Evolutionary conservation across 2,888 invertebrate species (phyloP), one percentile per base, ranked within the genome.

Genomic region (Taenaris catops): DNA sequence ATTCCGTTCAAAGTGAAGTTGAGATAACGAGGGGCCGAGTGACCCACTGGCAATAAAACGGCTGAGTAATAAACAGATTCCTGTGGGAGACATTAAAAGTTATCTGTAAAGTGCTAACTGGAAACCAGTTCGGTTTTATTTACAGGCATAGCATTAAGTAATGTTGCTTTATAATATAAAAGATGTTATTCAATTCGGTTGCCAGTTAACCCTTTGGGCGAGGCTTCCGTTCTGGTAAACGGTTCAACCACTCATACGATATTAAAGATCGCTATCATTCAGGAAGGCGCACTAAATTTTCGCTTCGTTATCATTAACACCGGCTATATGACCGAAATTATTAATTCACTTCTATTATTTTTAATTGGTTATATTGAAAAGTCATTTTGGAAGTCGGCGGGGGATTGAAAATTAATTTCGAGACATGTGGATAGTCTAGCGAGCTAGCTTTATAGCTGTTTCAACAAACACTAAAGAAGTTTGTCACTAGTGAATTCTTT

Each of bases 231-330:
- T 64, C 62, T 60, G 51, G 55, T 68, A 65, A 72, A 74, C 70
- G 71, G 70, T 73, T 75, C 69, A 63, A 55, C 78, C 84, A 81
- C 84, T 83, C 79, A 70, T 70, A 63, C 62, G 54, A 66, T 80
- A 84, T 84, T 84, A 84, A 84, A 84, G 84, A 84, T 84, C 67
- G 51, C 59, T 81, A 84, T 84, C 84, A 44, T 35, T 54, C 71
- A 72, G 83, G 80, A 83, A 80, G 80, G 68, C 54, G 63, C 68
- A 70, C 69, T 75, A 75, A 75, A 79, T 66, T 61, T 68, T 70
- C 68, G 61, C 70, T 72, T 73, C 69, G 62, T 67, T 79, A 76
- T 80, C 79, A 81, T 83, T 80, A 78, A 73, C 21, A 18, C 21
- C 31, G 74, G 71, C 65, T 54, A 60, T 62, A 53, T 50, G 48